Evolutionary conservation across 2,113 vertebrate species (phyloP).

Genomic region (Amblyornis subalaris): DNA sequence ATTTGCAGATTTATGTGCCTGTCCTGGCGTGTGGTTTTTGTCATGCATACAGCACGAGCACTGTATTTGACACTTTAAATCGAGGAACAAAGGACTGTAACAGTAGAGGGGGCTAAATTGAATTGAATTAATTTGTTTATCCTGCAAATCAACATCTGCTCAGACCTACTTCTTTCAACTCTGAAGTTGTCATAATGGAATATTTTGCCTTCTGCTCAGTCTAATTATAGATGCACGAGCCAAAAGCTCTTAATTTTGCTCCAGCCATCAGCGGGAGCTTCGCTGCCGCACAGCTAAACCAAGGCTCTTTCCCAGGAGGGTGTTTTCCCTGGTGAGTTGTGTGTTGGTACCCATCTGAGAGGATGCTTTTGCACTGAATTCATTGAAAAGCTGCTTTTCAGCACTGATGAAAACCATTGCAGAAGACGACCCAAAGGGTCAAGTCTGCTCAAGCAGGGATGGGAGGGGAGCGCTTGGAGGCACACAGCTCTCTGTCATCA

Average conservation of each 20-base stretch:
- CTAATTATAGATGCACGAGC: neutral
- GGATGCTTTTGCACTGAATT: neutral
- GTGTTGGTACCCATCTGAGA: neutral
- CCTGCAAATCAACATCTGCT: slow-evolving; percentile 42
- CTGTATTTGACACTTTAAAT: slow-evolving; percentile 8
- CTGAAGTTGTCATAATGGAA: neutral
- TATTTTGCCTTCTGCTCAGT: slow-evolving; percentile 45
- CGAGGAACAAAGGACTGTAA: neutral
- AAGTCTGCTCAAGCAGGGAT: neutral
- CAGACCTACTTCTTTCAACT: slow-evolving; percentile 21
- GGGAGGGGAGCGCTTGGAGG: neutral
- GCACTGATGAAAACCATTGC: neutral
- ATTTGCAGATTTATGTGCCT: slow-evolving; percentile 6
- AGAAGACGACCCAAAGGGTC: neutral
- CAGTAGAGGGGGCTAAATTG: neutral
- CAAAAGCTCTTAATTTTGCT: neutral
- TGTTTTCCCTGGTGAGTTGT: neutral
- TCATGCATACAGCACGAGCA: neutral
- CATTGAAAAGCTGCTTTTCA: neutral
- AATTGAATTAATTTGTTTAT: slow-evolving; percentile 46
- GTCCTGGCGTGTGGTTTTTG: slow-evolving; percentile 10
- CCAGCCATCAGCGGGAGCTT: neutral
- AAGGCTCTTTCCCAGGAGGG: neutral
- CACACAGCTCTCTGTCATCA: fast-evolving
- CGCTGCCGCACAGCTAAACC: neutral